Evolutionary conservation across 2,888 invertebrate species (phyloP), one percentile per base, ranked within the genome.

Genomic region (Cylindroiulus punctatus): DNA sequence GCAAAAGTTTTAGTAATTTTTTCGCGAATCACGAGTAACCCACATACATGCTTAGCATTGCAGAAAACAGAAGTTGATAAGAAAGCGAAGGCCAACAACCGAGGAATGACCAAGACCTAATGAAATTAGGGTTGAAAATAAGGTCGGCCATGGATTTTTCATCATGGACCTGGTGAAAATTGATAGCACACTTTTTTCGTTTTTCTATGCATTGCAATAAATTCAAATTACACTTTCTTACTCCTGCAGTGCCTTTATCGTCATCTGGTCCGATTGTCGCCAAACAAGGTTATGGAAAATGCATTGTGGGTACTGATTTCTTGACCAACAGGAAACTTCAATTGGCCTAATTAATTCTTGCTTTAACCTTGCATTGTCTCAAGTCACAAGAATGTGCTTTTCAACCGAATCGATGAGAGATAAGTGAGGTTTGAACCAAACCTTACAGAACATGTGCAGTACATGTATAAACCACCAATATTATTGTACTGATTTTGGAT

Each of bases 241-340:
- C 22, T 65, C 65, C 26, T 26, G n/a, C 22, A 65, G 10, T 65
- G 7, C 5, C 26, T 2, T 26, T 65, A 57, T 57, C 57, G 57
- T 57, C 57, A 65, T 65, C 65, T 65, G 65, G 26, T 65, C 26
- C 26, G 12, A 65, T 65, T 65, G 65, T 12, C 12, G 7, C 1
- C 5, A 57, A 10, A 26, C 65, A 65, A 65, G 65, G 65, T 12
- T 65, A 26, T 22, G 22, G 22, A 65, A 65, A 65, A 65, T 65
- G 22, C 65, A 65, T 26, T 22, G 22, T n/a, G 57, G 57, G 57
- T 57, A 57, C 19, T n/a, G 57, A 57, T 0, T 65, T 65, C 26
- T 65, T 65, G 65, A 65, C 65, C 65, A 65, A 65, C 65, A 65
- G 65, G 65, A 65, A 26, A 65, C 26, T 65, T 65, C 65, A 65